Base-by-base conservation (phyloP, 2,797 vertebrate species). In the Sebastes hubbsi region DNA sequence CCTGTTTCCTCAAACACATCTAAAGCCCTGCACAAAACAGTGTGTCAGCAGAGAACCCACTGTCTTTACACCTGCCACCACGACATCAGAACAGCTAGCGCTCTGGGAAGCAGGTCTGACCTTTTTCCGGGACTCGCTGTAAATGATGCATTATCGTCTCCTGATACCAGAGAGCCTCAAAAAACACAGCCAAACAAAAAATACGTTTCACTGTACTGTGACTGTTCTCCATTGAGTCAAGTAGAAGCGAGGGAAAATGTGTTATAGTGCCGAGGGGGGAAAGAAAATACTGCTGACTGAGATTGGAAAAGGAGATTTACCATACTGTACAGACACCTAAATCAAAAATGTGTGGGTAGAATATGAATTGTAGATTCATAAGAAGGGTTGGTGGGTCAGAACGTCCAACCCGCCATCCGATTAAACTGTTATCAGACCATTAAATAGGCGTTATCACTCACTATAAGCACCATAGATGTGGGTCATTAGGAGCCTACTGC, bases 71-170 rank as follows among this genome's bases (percentile, higher is more conserved):
- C 89, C 94, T 94, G 94, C 92, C 92, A 85, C 87, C 79, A 65
- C 88, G 86, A 80, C 90, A 92, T 90, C 91, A 91, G 90, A 92
- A 82, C 83, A 78, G 82, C 88, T n/a, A 75, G 87, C 91, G 13
- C 93, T 77, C 88, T 88, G 88, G 92, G 94, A 92, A 90, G 91
- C 92, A 88, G 83, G 64, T 78, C 78, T 95, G 94, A 95, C 95
- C 94, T 96, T 95, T 95, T 24, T 95, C 72, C 80, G 38, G 29
- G 55, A 80, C 65, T 74, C 16, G 76, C 92, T 92, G 91, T 95
- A 95, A 95, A 95, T 93, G 92, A 94, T 90, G 92, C 92, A 93
- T 92, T 90, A 93, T 89, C 52, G 14, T 80, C 85, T 83, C 66
- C 70, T 81, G 82, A 86, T 80, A 81, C 75, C 0, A 4, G 18